These are phyloP conservation scores for Sander lucioperca DNA, from an alignment of 2,113 vertebrate species.

Conservation along the genomic window DNA sequence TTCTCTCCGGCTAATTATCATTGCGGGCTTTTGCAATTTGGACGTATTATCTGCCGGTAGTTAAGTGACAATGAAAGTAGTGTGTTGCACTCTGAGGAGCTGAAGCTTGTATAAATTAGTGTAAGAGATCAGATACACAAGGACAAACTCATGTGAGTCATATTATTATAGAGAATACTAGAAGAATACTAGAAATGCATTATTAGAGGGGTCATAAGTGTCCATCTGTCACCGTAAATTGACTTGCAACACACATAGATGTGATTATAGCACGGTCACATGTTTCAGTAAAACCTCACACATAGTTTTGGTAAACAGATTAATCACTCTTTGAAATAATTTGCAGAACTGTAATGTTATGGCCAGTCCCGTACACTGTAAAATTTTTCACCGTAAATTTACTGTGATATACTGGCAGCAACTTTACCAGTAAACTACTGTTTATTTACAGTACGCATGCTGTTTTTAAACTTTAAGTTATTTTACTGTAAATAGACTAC, in stretches of 20 bases:
- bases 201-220: not conserved
- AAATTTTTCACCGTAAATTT: too few relatives aligned
- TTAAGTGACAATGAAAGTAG: slow-evolving; percentile 13
- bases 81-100: not conserved
- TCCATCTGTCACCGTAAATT: not conserved
- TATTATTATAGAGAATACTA: not conserved
- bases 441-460: too few relatives aligned
- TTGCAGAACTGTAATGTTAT: too few relatives aligned
- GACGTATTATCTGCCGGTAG: not conserved
- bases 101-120: not conserved
- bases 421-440: too few relatives aligned
- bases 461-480: too few relatives aligned
- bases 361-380: too few relatives aligned
- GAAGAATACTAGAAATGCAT: not conserved
- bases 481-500: too few relatives aligned
- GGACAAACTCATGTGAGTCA: slow-evolving; percentile 33
- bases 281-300: not conserved
- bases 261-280: not conserved
- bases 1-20: not conserved
- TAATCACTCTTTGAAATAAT: not conserved
- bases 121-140: slow-evolving; percentile 34
- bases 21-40: not conserved
- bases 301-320: not conserved
- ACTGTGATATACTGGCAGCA: too few relatives aligned
- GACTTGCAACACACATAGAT: not conserved